These are phyloP conservation scores for Lepilemur ruficaudatus DNA, from an alignment of 2,797 vertebrate genomes.

Conservation along the genomic window DNA sequence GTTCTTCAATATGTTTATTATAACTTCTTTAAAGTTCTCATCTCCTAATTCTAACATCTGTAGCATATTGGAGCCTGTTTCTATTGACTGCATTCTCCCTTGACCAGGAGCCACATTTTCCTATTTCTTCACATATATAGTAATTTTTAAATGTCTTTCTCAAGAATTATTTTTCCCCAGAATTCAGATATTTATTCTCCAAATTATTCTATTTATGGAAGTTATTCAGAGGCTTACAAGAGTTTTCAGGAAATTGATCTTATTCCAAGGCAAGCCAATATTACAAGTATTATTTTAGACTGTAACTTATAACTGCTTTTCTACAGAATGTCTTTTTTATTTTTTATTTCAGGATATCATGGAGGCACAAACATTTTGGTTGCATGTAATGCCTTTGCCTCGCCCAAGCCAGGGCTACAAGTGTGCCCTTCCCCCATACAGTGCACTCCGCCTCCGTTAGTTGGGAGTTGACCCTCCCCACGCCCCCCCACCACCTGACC, in stretches of 20 bases:
- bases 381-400: no score
- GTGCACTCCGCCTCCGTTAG: no score
- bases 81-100: background rate
- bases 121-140: background rate
- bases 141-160: background rate
- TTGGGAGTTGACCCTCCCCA: no score
- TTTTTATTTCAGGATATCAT: no score
- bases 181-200: background rate
- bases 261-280: conserved; percentile 5
- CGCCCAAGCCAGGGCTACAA: no score
- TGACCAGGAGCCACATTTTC: background rate
- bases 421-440: no score
- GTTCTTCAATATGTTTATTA: background rate
- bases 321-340: background rate
- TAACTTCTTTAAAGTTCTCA: background rate
- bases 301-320: background rate
- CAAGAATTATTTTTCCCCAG: background rate
- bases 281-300: conserved; percentile 12
- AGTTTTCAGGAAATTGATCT: conserved; percentile 23
- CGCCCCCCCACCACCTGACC: no score
- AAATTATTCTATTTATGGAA: conserved; percentile 1
- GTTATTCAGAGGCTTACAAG: background rate
- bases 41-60: background rate
- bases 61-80: background rate
- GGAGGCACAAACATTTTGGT: no score